Evolutionary conservation across 2,113 vertebrate species (phyloP).

Genomic region (Tiliqua scincoides): DNA sequence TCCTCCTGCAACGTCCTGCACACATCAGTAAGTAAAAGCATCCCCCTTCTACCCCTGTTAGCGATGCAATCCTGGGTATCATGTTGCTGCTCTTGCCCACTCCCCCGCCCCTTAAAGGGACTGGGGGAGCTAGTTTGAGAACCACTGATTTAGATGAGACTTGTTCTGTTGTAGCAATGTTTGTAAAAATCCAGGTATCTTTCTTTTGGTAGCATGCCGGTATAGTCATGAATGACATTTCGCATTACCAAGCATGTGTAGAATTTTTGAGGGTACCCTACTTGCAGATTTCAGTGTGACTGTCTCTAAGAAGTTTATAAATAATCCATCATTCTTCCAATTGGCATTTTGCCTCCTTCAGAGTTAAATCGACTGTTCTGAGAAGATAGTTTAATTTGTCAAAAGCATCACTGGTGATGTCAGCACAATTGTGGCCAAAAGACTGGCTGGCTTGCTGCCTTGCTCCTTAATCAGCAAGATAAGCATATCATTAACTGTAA

Average conservation of each 20-base stretch:
- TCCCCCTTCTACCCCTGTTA: no score
- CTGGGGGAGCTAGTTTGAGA: no score
- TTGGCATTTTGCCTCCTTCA: not conserved
- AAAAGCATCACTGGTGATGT: not conserved
- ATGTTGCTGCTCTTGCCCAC: no score
- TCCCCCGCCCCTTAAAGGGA: no score
- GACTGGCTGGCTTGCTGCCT: not conserved
- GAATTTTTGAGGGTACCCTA: not conserved
- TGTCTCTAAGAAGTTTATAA: not conserved
- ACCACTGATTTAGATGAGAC: conserved; percentile 17
- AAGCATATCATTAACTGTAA: not conserved
- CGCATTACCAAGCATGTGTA: not conserved
- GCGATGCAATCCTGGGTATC: no score
- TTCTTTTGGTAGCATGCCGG: not conserved
- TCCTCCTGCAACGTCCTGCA: no score
- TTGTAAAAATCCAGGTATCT: not conserved
- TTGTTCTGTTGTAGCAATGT: not conserved
- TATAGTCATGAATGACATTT: not conserved
- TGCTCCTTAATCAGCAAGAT: not conserved
- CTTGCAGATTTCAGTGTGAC: not conserved
- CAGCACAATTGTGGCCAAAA: not conserved
- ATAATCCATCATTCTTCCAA: not conserved
- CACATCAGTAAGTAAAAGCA: no score
- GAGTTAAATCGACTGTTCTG: not conserved
- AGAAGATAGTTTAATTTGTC: not conserved